These are phyloP conservation scores for Ptychoptera albimana DNA, from an alignment of 2,888 invertebrate genomes.

Conservation along the genomic window DNA sequence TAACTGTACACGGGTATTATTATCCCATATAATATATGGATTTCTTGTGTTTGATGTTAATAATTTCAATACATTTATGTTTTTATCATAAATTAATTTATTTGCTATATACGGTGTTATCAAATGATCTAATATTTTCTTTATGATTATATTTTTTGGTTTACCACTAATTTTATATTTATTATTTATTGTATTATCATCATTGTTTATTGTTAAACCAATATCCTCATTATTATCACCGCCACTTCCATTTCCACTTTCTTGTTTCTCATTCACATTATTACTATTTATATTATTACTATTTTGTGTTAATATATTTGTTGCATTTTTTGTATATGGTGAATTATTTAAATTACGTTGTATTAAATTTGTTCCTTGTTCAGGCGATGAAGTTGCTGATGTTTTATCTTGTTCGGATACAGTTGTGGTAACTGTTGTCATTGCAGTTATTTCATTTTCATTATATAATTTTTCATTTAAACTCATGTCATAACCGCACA, in stretches of 20 bases:
- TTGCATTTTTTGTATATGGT: constrained; percentile 28
- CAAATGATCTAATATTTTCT: constrained; percentile 46
- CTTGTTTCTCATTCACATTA: neutral
- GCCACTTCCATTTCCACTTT: constrained; percentile 14
- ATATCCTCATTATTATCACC: constrained; percentile 23
- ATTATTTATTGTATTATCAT: constrained; percentile 1
- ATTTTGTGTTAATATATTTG: constrained; percentile 20
- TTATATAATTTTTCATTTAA: constrained; percentile 14
- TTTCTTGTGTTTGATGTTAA: constrained; percentile 93
- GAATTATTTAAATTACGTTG: constrained; percentile 10
- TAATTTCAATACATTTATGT: constrained; percentile 79
- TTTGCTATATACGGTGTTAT: constrained; percentile 78
- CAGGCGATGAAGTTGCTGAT: constrained; percentile 9
- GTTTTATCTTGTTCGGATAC: constrained; percentile 9
- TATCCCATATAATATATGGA: constrained; percentile 97
- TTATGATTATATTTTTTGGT: constrained; percentile 41
- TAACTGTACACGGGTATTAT: constrained; percentile 86
- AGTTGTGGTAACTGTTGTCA: constrained; percentile 10
- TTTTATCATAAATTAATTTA: constrained; percentile 51
- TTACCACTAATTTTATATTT: constrained; percentile 10
- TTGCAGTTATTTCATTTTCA: constrained; percentile 11
- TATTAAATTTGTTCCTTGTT: constrained; percentile 3
- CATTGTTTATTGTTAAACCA: constrained; percentile 12
- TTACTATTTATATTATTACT: neutral
- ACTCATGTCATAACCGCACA: constrained; percentile 50